A percentile compares a stretch with the other conserved stretches of the same genome.
phyloP scores from a whole-genome alignment of 64 coral and sea anemone species.

The Astreopora myriophthalma region DNA sequence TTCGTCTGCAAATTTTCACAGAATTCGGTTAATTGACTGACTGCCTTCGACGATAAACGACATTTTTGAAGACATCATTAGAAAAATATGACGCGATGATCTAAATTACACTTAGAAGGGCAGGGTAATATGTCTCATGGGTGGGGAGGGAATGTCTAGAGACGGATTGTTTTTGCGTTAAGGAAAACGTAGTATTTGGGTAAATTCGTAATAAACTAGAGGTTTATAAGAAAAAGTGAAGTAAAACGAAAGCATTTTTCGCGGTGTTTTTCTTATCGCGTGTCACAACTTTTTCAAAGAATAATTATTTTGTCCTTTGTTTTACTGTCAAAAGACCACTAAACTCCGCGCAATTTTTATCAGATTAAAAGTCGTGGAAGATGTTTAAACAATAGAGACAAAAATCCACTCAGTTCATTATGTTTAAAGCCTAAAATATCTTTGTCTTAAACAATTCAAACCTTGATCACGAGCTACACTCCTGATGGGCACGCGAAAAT shows the following conservation, averaged over 20 bases:
- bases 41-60: neutral
- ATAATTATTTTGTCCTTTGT: neutral
- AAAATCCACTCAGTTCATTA: neutral
- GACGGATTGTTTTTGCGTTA: neutral
- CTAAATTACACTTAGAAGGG: neutral
- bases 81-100: slow-evolving; percentile 18
- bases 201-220: neutral
- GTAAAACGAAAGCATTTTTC: too few species aligned
- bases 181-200: neutral
- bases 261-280: neutral
- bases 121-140: neutral
- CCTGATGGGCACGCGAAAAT: neutral
- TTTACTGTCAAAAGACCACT: neutral
- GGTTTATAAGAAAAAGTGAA: neutral
- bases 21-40: neutral
- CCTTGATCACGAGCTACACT: neutral
- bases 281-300: neutral
- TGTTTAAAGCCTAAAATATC: neutral
- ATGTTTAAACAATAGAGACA: neutral
- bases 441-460: neutral
- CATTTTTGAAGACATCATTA: neutral
- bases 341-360: neutral
- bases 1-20: neutral
- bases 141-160: neutral
- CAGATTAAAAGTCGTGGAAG: neutral